Base-by-base conservation (phyloP, 2,888 invertebrate genomes). In the Xestia ashworthii region DNA sequence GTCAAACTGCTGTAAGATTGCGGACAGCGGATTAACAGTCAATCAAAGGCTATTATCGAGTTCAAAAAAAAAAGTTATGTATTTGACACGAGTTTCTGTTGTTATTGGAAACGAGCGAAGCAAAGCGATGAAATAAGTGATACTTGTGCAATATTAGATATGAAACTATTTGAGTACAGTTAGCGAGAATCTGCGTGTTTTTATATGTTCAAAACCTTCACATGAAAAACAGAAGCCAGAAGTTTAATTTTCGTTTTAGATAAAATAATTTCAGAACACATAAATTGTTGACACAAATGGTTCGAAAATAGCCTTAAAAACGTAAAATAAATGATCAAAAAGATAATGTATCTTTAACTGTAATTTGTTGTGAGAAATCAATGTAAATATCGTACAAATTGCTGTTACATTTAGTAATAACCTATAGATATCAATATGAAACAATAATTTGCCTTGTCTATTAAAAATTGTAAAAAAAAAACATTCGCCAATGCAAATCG, bases 61-160 rank as follows among this genome's bases (percentile, higher is more conserved):
- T 32, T 68, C 2, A 14, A 25, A 58, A 19, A 50, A n/a, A 32
- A 58, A 5, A 60, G 6, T 60, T 32, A n/a, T 48, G 14, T 11
- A 16, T 25, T 32, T 22, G 14, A 48, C 5, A 32, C 16, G 9
- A 8, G 16, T 12, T 46, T 55, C 32, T 60, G 32, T 8, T 32
- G 60, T 38, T 65, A 4, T 44, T 53, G 66, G 46, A 67, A 50
- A 41, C 65, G 83, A 86, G 83, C 77, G 83, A 79, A 77, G 80
- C 55, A 25, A 53, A n/a, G 22, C 19, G 46, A 73, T 71, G 78
- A 76, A 71, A 82, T 85, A 83, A 88, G 90, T 90, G 89, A 90
- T 91, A 89, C 67, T 78, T 79, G 91, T 91, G 91, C 91, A 91
- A 91, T 91, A 91, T 90, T 91, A 91, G 90, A 67, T 88, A 87